Conservation (phyloP, 2,797 vertebrate genomes). For the Propithecus deckenii region DNA sequence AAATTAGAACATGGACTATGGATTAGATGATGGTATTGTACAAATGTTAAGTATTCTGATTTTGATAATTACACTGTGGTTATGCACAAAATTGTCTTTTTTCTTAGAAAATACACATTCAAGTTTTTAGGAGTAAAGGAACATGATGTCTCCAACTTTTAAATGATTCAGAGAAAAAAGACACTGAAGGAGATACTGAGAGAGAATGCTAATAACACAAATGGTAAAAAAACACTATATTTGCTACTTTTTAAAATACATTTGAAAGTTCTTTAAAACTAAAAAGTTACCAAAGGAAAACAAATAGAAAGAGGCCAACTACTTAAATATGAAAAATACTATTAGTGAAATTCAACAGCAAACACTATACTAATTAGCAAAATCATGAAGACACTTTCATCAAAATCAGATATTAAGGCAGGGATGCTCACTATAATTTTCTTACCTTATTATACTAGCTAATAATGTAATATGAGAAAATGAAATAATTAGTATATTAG, state of each 20-base stretch:
- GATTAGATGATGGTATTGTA: not conserved
- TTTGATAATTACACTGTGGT: not conserved
- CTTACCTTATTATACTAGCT: not conserved
- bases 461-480: not conserved
- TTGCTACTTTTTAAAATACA: not conserved
- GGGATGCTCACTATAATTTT: not conserved
- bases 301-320: not conserved
- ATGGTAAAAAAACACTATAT: not conserved
- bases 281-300: not conserved
- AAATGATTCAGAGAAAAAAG: not conserved
- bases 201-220: not conserved
- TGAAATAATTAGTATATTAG: not conserved
- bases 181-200: not conserved
- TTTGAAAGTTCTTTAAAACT: constrained; percentile 28
- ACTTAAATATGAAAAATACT: not conserved
- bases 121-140: not conserved
- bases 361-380: not conserved
- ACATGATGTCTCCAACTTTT: not conserved
- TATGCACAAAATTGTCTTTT: not conserved
- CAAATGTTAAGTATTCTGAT: not conserved
- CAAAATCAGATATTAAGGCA: not conserved
- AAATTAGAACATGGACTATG: not conserved
- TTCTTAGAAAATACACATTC: not conserved
- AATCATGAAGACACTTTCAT: not conserved
- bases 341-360: not conserved